These are phyloP conservation scores for Varroa destructor DNA, from an alignment of 1,140 invertebrate species.

Conservation along the genomic window DNA sequence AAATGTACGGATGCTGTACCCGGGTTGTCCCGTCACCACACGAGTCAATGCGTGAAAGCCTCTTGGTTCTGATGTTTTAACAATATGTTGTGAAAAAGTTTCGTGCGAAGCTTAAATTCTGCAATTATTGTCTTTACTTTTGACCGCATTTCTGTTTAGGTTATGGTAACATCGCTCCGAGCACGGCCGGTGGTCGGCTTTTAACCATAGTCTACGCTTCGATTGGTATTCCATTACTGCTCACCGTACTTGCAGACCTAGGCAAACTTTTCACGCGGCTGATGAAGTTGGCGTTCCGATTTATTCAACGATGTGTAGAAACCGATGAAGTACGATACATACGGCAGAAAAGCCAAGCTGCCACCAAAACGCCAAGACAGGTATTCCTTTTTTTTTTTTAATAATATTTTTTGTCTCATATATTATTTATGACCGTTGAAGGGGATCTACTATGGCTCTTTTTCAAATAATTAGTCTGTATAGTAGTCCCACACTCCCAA, in stretches of 20 bases:
- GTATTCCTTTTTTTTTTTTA: not conserved
- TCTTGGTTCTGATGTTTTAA: too few species aligned
- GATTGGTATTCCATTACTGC: conserved; percentile 75
- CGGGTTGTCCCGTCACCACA: too few species aligned
- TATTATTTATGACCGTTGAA: too few species aligned
- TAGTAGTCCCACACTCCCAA: too few species aligned
- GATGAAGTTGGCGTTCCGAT: conserved; percentile 46
- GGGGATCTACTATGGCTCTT: too few species aligned
- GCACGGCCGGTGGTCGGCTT: conserved; percentile 58
- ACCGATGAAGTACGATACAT: conserved; percentile 30
- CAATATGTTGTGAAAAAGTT: too few species aligned
- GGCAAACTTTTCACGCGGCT: conserved; percentile 69
- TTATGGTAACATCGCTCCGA: conserved; percentile 71
- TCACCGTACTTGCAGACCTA: conserved; percentile 82
- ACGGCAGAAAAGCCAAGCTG: conserved; percentile 37
- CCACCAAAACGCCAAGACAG: conserved; percentile 13
- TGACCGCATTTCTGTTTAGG: conserved; percentile 41
- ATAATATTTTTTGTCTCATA: not conserved
- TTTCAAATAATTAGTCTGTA: too few species aligned
- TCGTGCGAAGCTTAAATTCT: too few species aligned
- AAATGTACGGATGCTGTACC: too few species aligned
- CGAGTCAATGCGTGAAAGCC: too few species aligned
- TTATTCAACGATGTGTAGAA: conserved; percentile 35
- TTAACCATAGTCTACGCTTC: conserved; percentile 76
- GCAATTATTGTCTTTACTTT: too few species aligned